These are phyloP conservation scores for Probosciger aterrimus DNA, from an alignment of 2,113 vertebrate genomes.

Conservation along the genomic window DNA sequence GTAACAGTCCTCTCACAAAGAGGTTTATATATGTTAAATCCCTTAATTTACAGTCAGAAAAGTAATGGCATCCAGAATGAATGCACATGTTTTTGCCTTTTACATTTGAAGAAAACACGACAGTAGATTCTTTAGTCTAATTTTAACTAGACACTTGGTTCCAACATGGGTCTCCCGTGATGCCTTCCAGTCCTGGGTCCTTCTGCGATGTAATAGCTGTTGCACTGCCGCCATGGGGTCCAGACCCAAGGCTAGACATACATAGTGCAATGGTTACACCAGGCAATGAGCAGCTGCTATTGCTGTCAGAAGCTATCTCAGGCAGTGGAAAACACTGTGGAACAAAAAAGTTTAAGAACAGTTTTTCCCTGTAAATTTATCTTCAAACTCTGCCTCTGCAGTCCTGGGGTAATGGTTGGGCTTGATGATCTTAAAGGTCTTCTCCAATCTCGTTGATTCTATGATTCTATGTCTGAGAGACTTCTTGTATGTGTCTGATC, in stretches of 20 bases:
- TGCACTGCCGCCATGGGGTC: background rate
- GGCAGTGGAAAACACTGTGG: background rate
- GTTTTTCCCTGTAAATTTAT: background rate
- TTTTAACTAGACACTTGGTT: background rate
- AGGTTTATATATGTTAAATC: background rate
- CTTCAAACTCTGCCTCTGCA: background rate
- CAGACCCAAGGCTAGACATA: background rate
- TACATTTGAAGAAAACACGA: background rate
- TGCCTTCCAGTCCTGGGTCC: background rate
- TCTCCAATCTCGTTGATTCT: background rate
- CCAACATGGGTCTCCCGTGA: background rate
- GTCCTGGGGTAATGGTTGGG: background rate
- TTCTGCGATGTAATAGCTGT: background rate
- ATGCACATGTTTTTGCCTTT: background rate
- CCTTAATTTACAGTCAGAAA: background rate
- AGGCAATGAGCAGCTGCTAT: background rate
- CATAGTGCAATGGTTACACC: background rate
- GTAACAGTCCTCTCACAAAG: background rate
- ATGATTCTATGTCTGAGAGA: background rate
- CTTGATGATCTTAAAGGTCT: background rate
- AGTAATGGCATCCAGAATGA: background rate
- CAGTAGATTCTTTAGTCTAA: background rate
- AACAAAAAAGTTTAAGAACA: background rate
- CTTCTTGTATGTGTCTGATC: background rate
- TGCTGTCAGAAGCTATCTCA: background rate